Percentiles rank a stretch among this genome's conserved stretches.
These are phyloP conservation scores for Knipowitschia caucasica DNA, from an alignment of 2,797 vertebrate species.

Conservation along the genomic window DNA sequence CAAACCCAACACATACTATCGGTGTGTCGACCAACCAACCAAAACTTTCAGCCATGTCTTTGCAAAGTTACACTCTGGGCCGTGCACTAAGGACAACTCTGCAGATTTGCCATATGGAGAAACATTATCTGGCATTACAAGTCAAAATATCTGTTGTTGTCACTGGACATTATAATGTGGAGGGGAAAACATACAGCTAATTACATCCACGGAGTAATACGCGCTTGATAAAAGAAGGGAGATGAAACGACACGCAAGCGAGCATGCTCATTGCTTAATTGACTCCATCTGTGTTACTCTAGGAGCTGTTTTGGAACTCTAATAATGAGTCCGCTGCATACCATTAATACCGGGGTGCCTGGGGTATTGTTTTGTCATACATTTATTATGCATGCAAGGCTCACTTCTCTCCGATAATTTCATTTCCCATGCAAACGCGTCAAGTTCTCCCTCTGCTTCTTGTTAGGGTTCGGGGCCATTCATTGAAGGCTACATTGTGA, in stretches of 20 bases:
- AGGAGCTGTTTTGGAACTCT: slow-evolving; percentile 79
- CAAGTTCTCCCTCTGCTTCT: slow-evolving; percentile 29
- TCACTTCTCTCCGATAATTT: slow-evolving; percentile 52
- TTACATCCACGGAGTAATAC: slow-evolving; percentile 73
- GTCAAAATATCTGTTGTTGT: slow-evolving; percentile 69
- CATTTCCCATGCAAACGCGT: slow-evolving; percentile 48
- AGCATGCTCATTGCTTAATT: slow-evolving; percentile 79
- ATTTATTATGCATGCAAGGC: slow-evolving; percentile 72
- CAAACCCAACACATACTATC: too few relatives aligned
- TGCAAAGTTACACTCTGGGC: slow-evolving; percentile 32
- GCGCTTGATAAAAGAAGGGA: slow-evolving; percentile 74
- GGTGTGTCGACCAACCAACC: slow-evolving; percentile 3
- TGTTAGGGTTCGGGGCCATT: slow-evolving; percentile 56
- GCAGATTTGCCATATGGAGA: slow-evolving; percentile 61
- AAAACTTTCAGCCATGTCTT: slow-evolving; percentile 31
- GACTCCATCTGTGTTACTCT: slow-evolving; percentile 80
- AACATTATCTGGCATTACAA: slow-evolving; percentile 70
- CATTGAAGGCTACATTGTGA: slow-evolving; percentile 53
- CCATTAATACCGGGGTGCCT: slow-evolving; percentile 73
- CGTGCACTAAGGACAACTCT: neutral
- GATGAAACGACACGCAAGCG: slow-evolving; percentile 72
- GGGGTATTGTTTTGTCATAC: slow-evolving; percentile 78
- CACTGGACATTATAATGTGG: slow-evolving; percentile 65
- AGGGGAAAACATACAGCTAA: slow-evolving; percentile 68
- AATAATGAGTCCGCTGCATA: slow-evolving; percentile 78